phyloP scores from a whole-genome alignment of 2,888 invertebrate genomes.

The Cylindroiulus punctatus region DNA sequence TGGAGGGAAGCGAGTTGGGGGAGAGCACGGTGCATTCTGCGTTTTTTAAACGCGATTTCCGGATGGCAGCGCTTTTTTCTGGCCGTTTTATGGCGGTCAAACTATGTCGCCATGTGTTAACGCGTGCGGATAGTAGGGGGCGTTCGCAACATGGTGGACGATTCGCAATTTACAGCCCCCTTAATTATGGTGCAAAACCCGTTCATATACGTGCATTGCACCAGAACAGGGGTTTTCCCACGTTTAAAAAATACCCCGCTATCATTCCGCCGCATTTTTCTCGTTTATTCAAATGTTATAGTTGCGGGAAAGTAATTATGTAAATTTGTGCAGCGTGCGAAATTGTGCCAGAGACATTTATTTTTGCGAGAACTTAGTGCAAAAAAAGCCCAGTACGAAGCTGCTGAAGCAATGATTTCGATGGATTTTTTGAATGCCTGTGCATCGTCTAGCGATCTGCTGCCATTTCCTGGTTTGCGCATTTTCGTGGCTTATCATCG shows the following conservation, averaged over 20 bases:
- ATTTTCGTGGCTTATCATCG: conserved; percentile 2
- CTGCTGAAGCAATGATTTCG: not conserved
- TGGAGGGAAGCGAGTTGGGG: not conserved
- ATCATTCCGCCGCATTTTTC: not conserved
- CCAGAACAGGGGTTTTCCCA: too few relatives aligned
- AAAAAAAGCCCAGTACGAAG: too few relatives aligned
- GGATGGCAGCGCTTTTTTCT: not conserved
- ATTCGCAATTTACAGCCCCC: not conserved
- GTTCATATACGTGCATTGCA: not conserved
- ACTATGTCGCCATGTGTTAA: not conserved
- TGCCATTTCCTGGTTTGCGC: conserved; percentile 27
- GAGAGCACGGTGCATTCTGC: not conserved
- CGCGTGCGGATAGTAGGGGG: not conserved
- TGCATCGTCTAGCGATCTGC: not conserved
- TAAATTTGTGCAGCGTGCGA: not conserved
- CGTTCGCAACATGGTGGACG: not conserved
- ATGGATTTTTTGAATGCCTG: not conserved
- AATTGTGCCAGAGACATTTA: not conserved
- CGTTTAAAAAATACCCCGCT: not conserved
- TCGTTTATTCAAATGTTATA: not conserved
- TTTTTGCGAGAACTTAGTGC: not conserved
- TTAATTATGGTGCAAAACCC: not conserved
- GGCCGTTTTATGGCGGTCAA: not conserved
- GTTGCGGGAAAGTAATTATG: not conserved
- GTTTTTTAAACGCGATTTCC: conserved; percentile 4